These are phyloP conservation scores for Poliocrania exsul DNA, from an alignment of 2,797 vertebrate species.

Conservation along the genomic window DNA sequence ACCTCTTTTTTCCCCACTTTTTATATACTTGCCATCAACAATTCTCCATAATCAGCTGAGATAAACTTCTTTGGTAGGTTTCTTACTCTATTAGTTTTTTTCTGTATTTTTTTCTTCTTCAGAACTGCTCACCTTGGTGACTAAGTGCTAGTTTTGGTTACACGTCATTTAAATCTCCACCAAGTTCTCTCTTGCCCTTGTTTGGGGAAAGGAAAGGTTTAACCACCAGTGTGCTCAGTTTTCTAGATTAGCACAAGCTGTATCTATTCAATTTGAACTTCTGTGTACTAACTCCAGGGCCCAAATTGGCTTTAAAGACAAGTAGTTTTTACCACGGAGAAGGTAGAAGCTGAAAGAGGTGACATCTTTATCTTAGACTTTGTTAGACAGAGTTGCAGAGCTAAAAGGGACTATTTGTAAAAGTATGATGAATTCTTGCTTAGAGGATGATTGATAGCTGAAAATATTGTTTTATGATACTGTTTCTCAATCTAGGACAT, in stretches of 20 bases:
- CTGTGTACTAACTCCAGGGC: not conserved
- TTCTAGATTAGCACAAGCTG: not conserved
- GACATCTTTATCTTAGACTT: not conserved
- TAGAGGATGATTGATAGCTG: not conserved
- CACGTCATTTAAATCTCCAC: not conserved
- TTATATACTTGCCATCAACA: not conserved
- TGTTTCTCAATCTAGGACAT: conserved; percentile 1
- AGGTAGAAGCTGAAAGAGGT: not conserved
- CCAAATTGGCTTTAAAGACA: not conserved
- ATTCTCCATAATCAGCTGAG: not conserved
- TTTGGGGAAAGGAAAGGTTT: not conserved
- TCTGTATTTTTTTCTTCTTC: not conserved
- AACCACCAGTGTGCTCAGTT: not conserved
- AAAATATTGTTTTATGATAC: not conserved
- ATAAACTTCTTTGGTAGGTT: not conserved
- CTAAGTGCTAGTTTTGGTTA: not conserved
- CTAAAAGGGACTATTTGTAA: not conserved
- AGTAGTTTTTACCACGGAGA: not conserved
- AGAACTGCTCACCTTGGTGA: not conserved
- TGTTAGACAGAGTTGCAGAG: not conserved
- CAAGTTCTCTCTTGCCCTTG: not conserved
- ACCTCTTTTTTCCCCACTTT: not conserved
- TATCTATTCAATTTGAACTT: not conserved
- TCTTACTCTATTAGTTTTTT: not conserved
- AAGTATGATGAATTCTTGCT: not conserved